Evolutionary conservation across 2,888 invertebrate genomes (phyloP), one percentile per base, ranked within the genome.

Genomic region (Drosophila acutilabella): DNA sequence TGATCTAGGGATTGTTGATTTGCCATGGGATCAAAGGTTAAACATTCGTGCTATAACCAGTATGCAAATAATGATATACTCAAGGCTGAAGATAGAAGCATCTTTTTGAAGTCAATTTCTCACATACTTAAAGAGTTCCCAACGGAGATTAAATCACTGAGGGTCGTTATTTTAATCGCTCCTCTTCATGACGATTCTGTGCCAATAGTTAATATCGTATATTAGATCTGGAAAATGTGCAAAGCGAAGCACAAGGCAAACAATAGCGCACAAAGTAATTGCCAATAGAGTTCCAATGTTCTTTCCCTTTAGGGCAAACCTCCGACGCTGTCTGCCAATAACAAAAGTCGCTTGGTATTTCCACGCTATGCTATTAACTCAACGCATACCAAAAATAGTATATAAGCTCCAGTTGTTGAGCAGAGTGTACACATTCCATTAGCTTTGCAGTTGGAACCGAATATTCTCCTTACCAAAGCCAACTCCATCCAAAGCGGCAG

Each of bases 251-350:
- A 59, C 36, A 26, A 30, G 30, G 50, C 59, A 54, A 73, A 81
- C 88, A 82, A 82, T 88, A 67, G 69, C 68, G 53, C 64, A 38
- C 64, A 68, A 82, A 82, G 83, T 79, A 88, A 88, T 83, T 86
- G 85, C 78, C 65, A 48, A 68, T 42, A 65, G 64, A 69, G 68
- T 51, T 44, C 11, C 11, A 6, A 26, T n/a, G 14, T 13, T 11
- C 45, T 26, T 20, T 23, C 20, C 18, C 41, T 10, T 8, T 30
- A n/a, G 13, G n/a, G 33, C 33, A 13, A 26, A n/a, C 36, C 14
- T 42, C 16, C 13, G 13, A 36, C 42, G n/a, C 13, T 20, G 54
- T 44, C 45, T 14, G 65, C 51, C 67, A 72, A 74, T 76, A 67
- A 65, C 75, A 71, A 70, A 70, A 78, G 69, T 66, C 44, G 23